Percentiles rank a stretch among this genome's conserved stretches.
Conservation (phyloP, 2,113 vertebrate genomes). For the Pionites leucogaster region DNA sequence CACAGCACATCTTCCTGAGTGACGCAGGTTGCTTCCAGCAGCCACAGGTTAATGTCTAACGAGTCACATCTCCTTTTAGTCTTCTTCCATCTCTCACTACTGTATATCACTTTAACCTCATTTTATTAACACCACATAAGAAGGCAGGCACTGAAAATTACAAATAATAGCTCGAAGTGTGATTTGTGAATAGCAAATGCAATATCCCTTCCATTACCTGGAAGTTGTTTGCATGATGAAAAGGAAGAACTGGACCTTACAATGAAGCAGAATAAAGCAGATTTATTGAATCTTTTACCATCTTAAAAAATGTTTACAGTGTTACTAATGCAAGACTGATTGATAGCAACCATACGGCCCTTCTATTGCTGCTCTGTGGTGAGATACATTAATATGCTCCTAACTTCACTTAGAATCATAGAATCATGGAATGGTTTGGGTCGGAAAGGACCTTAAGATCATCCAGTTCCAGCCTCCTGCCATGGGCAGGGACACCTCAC, state of each 20-base stretch:
- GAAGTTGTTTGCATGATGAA: constrained; percentile 52
- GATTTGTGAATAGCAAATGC: constrained; percentile 30
- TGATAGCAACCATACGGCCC: not conserved
- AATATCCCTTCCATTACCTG: constrained; percentile 53
- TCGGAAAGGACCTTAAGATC: not conserved
- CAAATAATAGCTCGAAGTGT: constrained; percentile 54
- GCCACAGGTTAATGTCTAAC: constrained; percentile 7
- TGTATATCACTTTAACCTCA: constrained; percentile 47
- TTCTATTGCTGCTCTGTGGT: not conserved
- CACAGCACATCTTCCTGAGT: not conserved
- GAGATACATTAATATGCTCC: constrained; percentile 27
- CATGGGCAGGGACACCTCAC: not conserved
- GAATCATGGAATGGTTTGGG: not conserved
- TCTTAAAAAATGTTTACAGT: constrained; percentile 40
- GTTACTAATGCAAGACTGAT: constrained; percentile 30
- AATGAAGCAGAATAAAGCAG: constrained; percentile 11
- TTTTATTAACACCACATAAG: constrained; percentile 33
- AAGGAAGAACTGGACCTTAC: constrained; percentile 34
- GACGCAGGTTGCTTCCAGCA: not conserved
- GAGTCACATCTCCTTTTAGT: constrained; percentile 43
- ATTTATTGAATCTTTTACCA: constrained; percentile 37
- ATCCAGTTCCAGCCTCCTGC: not conserved
- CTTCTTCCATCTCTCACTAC: constrained; percentile 29
- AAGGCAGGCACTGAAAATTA: constrained; percentile 54
- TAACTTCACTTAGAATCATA: not conserved